Base-by-base conservation (phyloP, 2,113 vertebrate species). In the Sterrhoptilus dennistouni region DNA sequence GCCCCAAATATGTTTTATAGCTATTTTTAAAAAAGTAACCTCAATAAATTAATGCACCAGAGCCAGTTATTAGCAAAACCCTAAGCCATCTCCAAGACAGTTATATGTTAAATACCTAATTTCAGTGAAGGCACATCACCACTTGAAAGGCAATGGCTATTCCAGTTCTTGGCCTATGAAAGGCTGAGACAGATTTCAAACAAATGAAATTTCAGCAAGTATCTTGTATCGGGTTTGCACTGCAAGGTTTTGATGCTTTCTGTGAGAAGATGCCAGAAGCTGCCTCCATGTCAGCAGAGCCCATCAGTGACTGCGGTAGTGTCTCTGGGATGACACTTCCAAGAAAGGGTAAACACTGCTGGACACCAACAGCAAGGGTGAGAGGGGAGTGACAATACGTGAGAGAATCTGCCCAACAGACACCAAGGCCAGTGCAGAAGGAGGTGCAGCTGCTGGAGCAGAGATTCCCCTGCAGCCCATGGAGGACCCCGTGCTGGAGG, bases 291-390 rank as follows among this genome's bases (percentile, higher is more conserved):
- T 22, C 35, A 7, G 19, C 13, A n/a, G 31, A 79, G 42, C 13
- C 60, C 11, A 49, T 6, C 50, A 36, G 9, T 0, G 0, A 60
- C 4, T 4, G 3, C 10, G 20, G 54, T 4, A 72, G 28, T 1
- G 1, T 27, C 66, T 56, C 45, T 42, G 40, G 5, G 8, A 16
- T 35, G 79, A 61, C 2, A 8, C 12, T n/a, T 47, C 31, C 22
- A 47, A 89, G 54, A 59, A 47, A 35, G 6, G 25, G 25, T 33
- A 22, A 89, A 77, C 54, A 24, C 17, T 27, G 11, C 25, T 74
- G 50, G 8, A 5, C 33, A 69, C 49, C 28, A 49, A 17, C 31
- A 85, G 22, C 33, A 49, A 20, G 24, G 22, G 31, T 11, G 17
- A 81, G 47, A 63, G 5, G 49, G 7, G 29, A 80, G 12, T 22